These are phyloP conservation scores for Orius insidiosus DNA, from an alignment of 1,140 invertebrate genomes.

Conservation along the genomic window DNA sequence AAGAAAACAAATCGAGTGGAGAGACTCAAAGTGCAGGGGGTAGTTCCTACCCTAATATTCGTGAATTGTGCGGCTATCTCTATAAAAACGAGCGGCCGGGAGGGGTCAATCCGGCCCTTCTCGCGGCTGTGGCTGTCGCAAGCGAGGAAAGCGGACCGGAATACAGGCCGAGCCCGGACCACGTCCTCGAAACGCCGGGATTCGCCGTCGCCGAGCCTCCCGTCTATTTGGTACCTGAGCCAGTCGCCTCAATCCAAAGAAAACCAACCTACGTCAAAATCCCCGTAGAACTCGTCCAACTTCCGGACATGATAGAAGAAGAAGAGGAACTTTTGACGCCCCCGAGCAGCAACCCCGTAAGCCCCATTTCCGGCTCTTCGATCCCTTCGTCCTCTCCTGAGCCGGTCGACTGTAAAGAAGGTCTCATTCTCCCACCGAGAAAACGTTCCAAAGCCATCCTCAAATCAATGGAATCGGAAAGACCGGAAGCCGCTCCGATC, in stretches of 20 bases:
- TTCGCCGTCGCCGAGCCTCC: constrained; percentile 21
- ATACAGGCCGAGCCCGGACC: constrained; percentile 21
- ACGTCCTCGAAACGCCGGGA: constrained; percentile 19
- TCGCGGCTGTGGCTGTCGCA: constrained; percentile 23
- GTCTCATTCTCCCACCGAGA: constrained; percentile 49
- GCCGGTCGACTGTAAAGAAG: constrained; percentile 36
- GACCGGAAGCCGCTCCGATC: constrained; percentile 28
- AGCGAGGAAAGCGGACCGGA: constrained; percentile 15
- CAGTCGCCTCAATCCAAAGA: constrained; percentile 17
- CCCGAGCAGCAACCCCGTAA: constrained; percentile 38
- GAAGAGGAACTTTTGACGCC: constrained; percentile 34
- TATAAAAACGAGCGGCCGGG: constrained; percentile 12
- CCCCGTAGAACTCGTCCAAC: constrained; percentile 27
- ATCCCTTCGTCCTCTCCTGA: constrained; percentile 33
- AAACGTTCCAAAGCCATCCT: constrained; percentile 63
- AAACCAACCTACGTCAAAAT: constrained; percentile 7
- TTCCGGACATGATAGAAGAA: constrained; percentile 19
- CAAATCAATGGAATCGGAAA: constrained; percentile 39
- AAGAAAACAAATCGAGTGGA: constrained; percentile 24
- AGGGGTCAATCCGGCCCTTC: constrained; percentile 19
- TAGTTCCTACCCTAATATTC: constrained; percentile 14
- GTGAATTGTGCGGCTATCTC: constrained; percentile 15
- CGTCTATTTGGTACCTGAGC: constrained; percentile 22
- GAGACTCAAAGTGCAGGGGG: constrained; percentile 2
- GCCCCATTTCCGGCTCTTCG: constrained; percentile 13